Conservation (phyloP, 2,797 vertebrate species). For the Taenioides sp. region DNA sequence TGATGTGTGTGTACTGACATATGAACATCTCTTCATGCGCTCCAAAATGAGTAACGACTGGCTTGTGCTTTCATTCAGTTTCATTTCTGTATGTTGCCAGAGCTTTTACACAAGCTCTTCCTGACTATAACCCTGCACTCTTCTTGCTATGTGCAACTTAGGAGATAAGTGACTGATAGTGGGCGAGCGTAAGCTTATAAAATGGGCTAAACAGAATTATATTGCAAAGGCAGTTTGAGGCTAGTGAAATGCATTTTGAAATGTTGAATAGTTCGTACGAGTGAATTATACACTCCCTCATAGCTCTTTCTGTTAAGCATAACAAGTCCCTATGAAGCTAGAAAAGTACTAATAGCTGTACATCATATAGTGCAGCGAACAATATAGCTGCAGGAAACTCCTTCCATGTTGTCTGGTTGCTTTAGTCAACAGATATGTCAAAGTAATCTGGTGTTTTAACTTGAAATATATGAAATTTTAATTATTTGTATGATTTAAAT, state of each 20-base stretch:
- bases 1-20: constrained; percentile 36
- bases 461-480: not conserved
- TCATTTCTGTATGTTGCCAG: constrained; percentile 53
- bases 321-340: not conserved
- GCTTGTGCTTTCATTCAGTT: constrained; percentile 51
- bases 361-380: not conserved
- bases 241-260: constrained; percentile 6
- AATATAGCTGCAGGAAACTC: not conserved
- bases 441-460: too few species aligned
- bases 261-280: not conserved
- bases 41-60: constrained; percentile 55
- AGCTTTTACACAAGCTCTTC: constrained; percentile 46
- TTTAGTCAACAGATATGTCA: too few species aligned
- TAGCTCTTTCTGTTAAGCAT: not conserved
- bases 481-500: not conserved
- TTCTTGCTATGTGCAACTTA: constrained; percentile 35
- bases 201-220: constrained; percentile 16
- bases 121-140: constrained; percentile 48
- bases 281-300: not conserved
- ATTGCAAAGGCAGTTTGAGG: constrained; percentile 8
- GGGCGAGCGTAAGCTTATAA: constrained; percentile 30
- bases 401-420: too few species aligned
- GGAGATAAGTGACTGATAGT: constrained; percentile 54
- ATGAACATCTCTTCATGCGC: constrained; percentile 40
- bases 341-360: not conserved